Percentiles rank a stretch among this genome's conserved stretches.
These are phyloP conservation scores for Caenorhabditis tropicalis DNA, from an alignment of 1,140 invertebrate genomes.

Conservation along the genomic window DNA sequence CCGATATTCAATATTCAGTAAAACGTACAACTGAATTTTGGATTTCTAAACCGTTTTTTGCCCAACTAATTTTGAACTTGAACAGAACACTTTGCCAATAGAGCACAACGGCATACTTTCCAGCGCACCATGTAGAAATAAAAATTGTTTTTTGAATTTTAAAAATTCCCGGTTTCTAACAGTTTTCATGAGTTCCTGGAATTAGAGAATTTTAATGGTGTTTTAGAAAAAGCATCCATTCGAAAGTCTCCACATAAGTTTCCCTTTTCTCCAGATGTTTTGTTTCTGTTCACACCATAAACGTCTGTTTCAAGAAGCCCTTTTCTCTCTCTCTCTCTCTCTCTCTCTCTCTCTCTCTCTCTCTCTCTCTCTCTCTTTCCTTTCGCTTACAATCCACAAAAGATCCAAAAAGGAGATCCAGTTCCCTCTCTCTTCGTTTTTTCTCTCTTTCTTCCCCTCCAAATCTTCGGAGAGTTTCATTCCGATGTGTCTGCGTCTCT, in stretches of 20 bases:
- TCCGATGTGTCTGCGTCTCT: neutral
- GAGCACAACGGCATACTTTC: too few relatives aligned
- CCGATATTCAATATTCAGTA: too few relatives aligned
- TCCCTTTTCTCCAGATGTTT: neutral
- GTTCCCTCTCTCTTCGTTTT: neutral
- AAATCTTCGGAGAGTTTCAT: slow-evolving; percentile 9
- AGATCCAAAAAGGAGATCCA: neutral
- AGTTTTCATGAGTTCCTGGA: too few relatives aligned
- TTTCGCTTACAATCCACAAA: neutral
- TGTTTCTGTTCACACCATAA: slow-evolving; percentile 27
- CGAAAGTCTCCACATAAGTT: too few relatives aligned
- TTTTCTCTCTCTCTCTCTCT: neutral
- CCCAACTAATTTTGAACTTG: too few relatives aligned
- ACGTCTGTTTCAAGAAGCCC: neutral
- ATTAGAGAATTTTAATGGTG: too few relatives aligned
- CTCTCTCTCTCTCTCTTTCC: neutral
- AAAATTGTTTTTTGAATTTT: neutral
- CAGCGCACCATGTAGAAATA: too few relatives aligned
- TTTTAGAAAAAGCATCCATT: too few relatives aligned
- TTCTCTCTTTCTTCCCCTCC: neutral
- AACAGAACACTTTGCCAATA: too few relatives aligned
- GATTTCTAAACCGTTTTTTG: too few relatives aligned
- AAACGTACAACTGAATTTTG: too few relatives aligned
- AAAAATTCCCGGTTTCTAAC: neutral
- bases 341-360: neutral